Percentiles rank a stretch among this genome's conserved stretches.
Conservation (phyloP, 2,888 invertebrate genomes). For the Caenorhabditis afra region DNA sequence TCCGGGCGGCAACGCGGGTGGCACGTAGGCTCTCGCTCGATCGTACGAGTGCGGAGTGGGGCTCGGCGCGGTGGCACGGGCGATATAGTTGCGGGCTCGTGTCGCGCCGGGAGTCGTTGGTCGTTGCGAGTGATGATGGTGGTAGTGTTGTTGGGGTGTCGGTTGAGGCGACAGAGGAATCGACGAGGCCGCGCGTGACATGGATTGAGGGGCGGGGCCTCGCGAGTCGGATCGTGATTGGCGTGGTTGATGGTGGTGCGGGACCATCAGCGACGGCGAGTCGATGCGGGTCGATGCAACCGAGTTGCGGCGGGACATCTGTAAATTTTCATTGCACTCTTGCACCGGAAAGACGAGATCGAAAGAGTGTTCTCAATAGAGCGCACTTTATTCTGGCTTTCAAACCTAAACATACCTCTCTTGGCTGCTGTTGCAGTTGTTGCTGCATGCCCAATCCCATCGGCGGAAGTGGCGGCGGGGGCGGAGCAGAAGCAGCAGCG, state of each 20-base stretch:
- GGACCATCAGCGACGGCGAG: constrained; percentile 49
- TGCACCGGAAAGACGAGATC: too few relatives aligned
- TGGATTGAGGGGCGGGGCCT: constrained; percentile 27
- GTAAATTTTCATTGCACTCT: not conserved
- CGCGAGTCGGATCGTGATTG: constrained; percentile 61
- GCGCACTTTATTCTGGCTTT: too few relatives aligned
- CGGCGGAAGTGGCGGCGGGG: constrained; percentile 43
- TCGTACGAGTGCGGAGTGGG: constrained; percentile 78
- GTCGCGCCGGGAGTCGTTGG: constrained; percentile 67
- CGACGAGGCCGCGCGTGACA: constrained; percentile 62
- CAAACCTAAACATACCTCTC: constrained; percentile 48
- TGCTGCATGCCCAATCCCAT: constrained; percentile 11
- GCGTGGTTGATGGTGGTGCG: constrained; percentile 48
- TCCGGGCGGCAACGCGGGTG: constrained; percentile 78
- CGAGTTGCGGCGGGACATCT: constrained; percentile 71
- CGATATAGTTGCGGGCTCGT: constrained; percentile 66
- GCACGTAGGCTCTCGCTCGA: constrained; percentile 75
- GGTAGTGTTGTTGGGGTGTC: constrained; percentile 44
- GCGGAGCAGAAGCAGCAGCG: too few relatives aligned
- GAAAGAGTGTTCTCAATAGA: too few relatives aligned
- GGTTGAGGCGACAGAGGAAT: constrained; percentile 61
- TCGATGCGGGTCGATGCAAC: constrained; percentile 65
- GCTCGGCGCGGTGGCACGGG: constrained; percentile 68
- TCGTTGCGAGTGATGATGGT: constrained; percentile 46
- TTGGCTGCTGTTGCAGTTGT: too few relatives aligned